These are phyloP conservation scores for Phaedon cochleariae DNA, from an alignment of 2,888 invertebrate species.

Conservation along the genomic window DNA sequence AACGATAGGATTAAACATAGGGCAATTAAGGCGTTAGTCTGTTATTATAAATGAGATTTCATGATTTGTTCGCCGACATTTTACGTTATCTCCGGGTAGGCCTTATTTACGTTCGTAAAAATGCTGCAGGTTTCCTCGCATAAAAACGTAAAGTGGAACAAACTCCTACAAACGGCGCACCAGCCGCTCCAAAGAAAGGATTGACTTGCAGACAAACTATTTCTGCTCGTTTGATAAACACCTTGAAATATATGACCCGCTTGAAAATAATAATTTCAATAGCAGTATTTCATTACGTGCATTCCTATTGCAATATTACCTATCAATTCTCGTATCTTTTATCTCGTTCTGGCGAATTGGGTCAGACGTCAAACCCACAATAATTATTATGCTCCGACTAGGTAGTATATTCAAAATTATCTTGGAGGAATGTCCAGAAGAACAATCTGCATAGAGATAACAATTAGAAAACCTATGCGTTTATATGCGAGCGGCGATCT, in stretches of 20 bases:
- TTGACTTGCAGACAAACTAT: conserved; percentile 26
- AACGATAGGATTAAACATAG: conserved; percentile 43
- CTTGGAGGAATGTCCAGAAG: conserved; percentile 5
- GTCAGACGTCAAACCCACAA: conserved; percentile 33
- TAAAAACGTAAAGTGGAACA: conserved; percentile 51
- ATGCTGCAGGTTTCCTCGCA: conserved; percentile 43
- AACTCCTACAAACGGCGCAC: conserved; percentile 44
- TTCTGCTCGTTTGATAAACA: conserved; percentile 33
- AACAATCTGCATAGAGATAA: neutral
- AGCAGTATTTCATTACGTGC: conserved; percentile 29
- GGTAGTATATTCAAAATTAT: conserved; percentile 12
- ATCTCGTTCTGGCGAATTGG: conserved; percentile 27
- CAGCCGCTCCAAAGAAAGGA: conserved; percentile 36
- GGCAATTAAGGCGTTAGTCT: conserved; percentile 46
- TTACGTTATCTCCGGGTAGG: conserved; percentile 39
- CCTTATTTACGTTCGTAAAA: conserved; percentile 43
- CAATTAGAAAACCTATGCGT: neutral
- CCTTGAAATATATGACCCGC: conserved; percentile 36
- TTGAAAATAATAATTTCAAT: conserved; percentile 38
- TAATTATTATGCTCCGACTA: conserved; percentile 22
- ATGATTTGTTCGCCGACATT: conserved; percentile 42
- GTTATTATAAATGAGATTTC: conserved; percentile 40
- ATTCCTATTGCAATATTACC: conserved; percentile 33
- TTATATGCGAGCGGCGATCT: neutral
- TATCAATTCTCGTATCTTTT: conserved; percentile 36